phyloP scores from a whole-genome alignment of 2,113 vertebrate species.

The Neogobius melanostomus region DNA sequence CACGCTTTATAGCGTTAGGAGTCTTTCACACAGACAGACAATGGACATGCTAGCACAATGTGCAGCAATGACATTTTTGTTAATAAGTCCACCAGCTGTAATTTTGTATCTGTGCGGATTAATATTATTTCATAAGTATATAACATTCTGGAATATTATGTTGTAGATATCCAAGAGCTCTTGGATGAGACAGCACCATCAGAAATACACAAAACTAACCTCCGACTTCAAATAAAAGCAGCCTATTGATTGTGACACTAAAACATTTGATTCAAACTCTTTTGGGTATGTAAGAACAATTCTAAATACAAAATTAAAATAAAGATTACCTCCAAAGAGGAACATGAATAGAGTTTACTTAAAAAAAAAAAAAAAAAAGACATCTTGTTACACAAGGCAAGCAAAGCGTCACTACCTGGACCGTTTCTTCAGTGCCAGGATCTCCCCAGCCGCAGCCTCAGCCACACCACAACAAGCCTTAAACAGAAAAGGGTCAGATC shows the following conservation, averaged over 20 bases:
- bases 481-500: conserved; percentile 75
- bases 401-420: conserved; percentile 75
- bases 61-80: background rate
- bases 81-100: background rate
- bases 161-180: conserved; percentile 16
- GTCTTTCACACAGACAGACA: conserved; percentile 36
- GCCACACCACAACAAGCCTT: conserved; percentile 75
- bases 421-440: conserved; percentile 69
- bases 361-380: conserved; percentile 24
- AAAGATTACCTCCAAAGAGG: conserved; percentile 23
- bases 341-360: conserved; percentile 23
- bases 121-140: background rate
- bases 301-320: conserved; percentile 5
- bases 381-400: conserved; percentile 72
- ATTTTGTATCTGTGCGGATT: background rate
- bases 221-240: conserved; percentile 50
- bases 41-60: conserved; percentile 35
- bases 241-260: conserved; percentile 67
- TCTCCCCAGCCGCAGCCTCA: conserved; percentile 68
- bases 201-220: conserved; percentile 32
- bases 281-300: conserved; percentile 21
- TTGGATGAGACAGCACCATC: conserved; percentile 31
- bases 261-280: conserved; percentile 24
- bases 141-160: background rate
- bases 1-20: conserved; percentile 17